Evolutionary conservation across 2,113 vertebrate genomes (phyloP), one percentile per base, ranked within the genome.

Genomic region (Petroica traversi): DNA sequence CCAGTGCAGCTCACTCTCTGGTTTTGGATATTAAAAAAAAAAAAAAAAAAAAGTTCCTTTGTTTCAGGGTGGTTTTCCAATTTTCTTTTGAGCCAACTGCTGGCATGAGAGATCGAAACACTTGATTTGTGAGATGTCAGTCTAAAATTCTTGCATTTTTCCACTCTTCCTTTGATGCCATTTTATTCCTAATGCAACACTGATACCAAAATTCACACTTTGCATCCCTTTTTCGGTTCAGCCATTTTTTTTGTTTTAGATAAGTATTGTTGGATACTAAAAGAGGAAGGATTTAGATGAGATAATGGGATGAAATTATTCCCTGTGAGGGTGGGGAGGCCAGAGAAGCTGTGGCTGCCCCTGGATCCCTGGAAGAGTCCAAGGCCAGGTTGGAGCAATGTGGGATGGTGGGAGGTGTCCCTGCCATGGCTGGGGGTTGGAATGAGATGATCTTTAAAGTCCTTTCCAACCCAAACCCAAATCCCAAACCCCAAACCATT

Each of bases 391-490:
- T 46, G 69, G 54, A 82, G 17, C 20, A 61, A 0, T 6, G 29
- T 89, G 78, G 46, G 16, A 3, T 0, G 4, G 19, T 22, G 52
- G 29, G 1, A 82, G 5, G 0, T 61, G 62, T 41, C 25, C 17
- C n/a, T 74, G n/a, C 7, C 19, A 7, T 40, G n/a, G 12, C 46
- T 40, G 18, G 9, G 2, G 4, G 4, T 31, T 31, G 25, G n/a
- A 0, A 68, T 0, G 0, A 2, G 16, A 9, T 48, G 40, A 1
- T 0, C 2, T 62, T 48, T 33, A 26, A 23, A 8, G 3, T 19
- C 14, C 29, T 4, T 62, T 41, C 25, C 25, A 40, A 41, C 25
- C 14, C 62, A 83, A 68, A 5, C 20, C 36, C 31, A 61, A 82
- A 43, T 52, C 29, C 14, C 46, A 67, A 40, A 61, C 9, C 29